A percentile compares a stretch with the other conserved stretches of the same genome.
Evolutionary conservation across 2,797 vertebrate genomes (phyloP).

Genomic region (Brotula barbata): DNA sequence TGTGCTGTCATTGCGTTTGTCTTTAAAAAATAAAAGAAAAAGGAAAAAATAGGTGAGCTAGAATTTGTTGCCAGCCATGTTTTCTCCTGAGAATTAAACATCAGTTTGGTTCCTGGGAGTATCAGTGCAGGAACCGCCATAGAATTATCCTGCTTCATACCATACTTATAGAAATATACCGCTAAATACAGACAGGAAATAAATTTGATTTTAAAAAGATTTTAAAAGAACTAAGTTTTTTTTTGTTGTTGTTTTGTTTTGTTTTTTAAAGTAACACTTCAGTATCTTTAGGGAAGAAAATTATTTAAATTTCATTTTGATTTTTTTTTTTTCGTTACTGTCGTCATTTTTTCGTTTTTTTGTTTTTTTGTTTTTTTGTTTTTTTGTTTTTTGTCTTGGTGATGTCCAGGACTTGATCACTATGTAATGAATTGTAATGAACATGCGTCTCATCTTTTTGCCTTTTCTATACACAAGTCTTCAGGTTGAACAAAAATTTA

Average conservation of each 20-base stretch:
- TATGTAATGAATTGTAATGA: slow-evolving; percentile 79
- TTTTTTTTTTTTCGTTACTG: slow-evolving; percentile 43
- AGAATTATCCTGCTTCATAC: slow-evolving; percentile 86
- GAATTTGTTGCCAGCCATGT: slow-evolving; percentile 85
- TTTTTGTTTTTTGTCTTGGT: slow-evolving; percentile 86
- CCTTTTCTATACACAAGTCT: slow-evolving; percentile 94
- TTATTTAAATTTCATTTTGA: slow-evolving; percentile 86
- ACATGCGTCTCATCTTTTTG: slow-evolving; percentile 87
- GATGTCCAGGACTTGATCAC: slow-evolving; percentile 88
- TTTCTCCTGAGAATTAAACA: slow-evolving; percentile 82
- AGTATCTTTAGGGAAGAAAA: slow-evolving; percentile 88
- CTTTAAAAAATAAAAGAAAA: slow-evolving; percentile 45
- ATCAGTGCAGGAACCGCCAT: slow-evolving; percentile 91
- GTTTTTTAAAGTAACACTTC: slow-evolving; percentile 81
- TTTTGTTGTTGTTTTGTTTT: slow-evolving; percentile 75
- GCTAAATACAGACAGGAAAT: slow-evolving; percentile 83
- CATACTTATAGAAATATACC: slow-evolving; percentile 85
- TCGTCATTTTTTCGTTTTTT: slow-evolving; percentile 73
- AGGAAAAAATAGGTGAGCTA: slow-evolving; percentile 48
- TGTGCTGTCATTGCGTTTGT: slow-evolving; percentile 83
- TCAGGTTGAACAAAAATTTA: slow-evolving; percentile 93
- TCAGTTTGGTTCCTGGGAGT: slow-evolving; percentile 79
- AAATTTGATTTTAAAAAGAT: slow-evolving; percentile 80
- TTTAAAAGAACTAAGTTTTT: too few species aligned
- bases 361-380: slow-evolving; percentile 72